phyloP scores from a whole-genome alignment of 2,888 invertebrate species.

The Aromia moschata region DNA sequence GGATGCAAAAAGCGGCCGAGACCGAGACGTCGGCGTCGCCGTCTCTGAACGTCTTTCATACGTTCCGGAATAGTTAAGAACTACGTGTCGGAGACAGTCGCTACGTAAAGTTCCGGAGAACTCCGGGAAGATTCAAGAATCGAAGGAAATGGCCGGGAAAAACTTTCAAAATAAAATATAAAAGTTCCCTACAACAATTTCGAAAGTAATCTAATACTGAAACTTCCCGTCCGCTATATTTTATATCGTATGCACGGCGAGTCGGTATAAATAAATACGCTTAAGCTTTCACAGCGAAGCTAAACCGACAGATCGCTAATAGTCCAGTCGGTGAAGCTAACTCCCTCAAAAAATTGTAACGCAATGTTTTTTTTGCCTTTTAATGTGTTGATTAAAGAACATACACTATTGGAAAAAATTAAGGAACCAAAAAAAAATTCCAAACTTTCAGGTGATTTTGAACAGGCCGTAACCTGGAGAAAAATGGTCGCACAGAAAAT shows the following conservation, averaged over 20 bases:
- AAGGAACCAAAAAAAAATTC: too few relatives aligned
- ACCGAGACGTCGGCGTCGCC: too few relatives aligned
- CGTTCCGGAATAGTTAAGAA: slow-evolving; percentile 23
- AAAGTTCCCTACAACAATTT: slow-evolving; percentile 46
- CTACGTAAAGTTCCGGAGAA: slow-evolving; percentile 34
- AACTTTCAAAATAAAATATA: slow-evolving; percentile 44
- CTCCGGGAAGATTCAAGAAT: slow-evolving; percentile 33
- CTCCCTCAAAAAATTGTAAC: too few relatives aligned
- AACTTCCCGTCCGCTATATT: slow-evolving; percentile 47
- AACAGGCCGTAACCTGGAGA: too few relatives aligned
- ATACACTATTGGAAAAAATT: too few relatives aligned
- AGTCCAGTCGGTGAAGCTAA: too few relatives aligned
- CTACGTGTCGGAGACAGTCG: slow-evolving; percentile 26
- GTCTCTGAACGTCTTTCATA: slow-evolving; percentile 14
- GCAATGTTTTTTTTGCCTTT: too few relatives aligned
- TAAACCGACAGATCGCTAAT: slow-evolving; percentile 32
- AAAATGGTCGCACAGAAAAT: too few relatives aligned
- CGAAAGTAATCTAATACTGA: slow-evolving; percentile 49
- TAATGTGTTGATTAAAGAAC: too few relatives aligned
- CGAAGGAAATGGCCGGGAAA: slow-evolving; percentile 29
- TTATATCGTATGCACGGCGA: slow-evolving; percentile 46
- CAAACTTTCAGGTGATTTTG: too few relatives aligned
- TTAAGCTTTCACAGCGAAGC: slow-evolving; percentile 37
- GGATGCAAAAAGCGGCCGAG: not conserved
- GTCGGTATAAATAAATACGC: slow-evolving; percentile 45